A percentile compares a stretch with the other conserved stretches of the same genome.
Conservation (phyloP, 1,140 invertebrate genomes). For the Drosophila kikkawai region DNA sequence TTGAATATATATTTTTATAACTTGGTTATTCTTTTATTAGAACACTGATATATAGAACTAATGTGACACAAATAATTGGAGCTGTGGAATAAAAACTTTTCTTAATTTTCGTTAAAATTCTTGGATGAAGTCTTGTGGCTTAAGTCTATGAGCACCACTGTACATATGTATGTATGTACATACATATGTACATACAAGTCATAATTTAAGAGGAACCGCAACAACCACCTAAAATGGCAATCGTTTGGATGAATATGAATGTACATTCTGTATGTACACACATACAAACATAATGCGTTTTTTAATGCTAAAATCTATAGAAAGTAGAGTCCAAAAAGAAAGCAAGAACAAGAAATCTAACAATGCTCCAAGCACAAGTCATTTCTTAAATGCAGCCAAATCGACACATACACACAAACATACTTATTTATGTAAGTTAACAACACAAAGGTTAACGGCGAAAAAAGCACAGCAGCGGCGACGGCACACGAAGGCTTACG, state of each 20-base stretch:
- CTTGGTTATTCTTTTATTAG: too few species aligned
- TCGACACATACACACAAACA: constrained; percentile 21
- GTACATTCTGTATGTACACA: background rate
- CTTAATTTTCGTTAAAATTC: too few species aligned
- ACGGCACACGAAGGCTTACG: too few species aligned
- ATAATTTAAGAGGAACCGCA: background rate
- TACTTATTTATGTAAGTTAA: background rate
- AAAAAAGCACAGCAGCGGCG: too few species aligned
- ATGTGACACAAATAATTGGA: too few species aligned
- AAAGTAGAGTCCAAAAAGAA: constrained; percentile 25
- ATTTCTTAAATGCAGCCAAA: constrained; percentile 52
- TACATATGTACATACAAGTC: background rate
- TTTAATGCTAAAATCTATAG: constrained; percentile 10
- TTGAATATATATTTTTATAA: too few species aligned
- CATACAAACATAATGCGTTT: background rate
- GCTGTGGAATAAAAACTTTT: too few species aligned
- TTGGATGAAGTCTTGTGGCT: too few species aligned
- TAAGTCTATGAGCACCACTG: too few species aligned
- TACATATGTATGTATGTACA: background rate
- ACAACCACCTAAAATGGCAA: constrained; percentile 6
- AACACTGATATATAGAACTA: too few species aligned
- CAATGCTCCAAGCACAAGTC: constrained; percentile 25
- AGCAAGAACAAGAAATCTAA: constrained; percentile 33
- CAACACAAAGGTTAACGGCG: too few species aligned
- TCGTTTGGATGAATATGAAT: background rate